phyloP scores from a whole-genome alignment of 2,888 invertebrate genomes.

The Drosophila limbata region DNA sequence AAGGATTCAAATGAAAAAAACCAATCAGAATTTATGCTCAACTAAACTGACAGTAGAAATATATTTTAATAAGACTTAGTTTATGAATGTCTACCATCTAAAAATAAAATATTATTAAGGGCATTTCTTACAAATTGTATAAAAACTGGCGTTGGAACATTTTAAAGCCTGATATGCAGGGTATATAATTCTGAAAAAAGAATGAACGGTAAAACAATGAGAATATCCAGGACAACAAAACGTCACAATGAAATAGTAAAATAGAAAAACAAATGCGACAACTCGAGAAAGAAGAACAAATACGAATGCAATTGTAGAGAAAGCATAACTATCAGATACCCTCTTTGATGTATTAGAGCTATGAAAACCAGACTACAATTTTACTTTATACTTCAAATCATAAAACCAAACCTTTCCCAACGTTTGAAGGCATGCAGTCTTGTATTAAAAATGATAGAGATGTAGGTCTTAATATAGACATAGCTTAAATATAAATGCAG shows the following conservation, averaged over 20 bases:
- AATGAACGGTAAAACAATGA: constrained; percentile 17
- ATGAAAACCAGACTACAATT: too few species aligned
- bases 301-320: neutral
- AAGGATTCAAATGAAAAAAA: too few species aligned
- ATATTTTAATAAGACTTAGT: too few species aligned
- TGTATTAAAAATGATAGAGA: neutral
- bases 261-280: constrained; percentile 30
- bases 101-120: neutral
- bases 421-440: too few species aligned
- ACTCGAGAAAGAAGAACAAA: constrained; percentile 1
- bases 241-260: constrained; percentile 20
- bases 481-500: neutral
- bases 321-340: constrained; percentile 2
- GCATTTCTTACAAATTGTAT: neutral
- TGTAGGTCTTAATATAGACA: neutral
- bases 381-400: too few species aligned
- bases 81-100: neutral
- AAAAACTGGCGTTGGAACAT: neutral
- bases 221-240: constrained; percentile 18
- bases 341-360: neutral
- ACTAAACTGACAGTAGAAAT: too few species aligned
- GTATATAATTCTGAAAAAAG: constrained; percentile 27
- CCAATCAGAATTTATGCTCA: too few species aligned
- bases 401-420: too few species aligned
- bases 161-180: neutral